Evolutionary conservation across 2,797 vertebrate genomes (phyloP).

Genomic region (Luscinia megarhynchos): DNA sequence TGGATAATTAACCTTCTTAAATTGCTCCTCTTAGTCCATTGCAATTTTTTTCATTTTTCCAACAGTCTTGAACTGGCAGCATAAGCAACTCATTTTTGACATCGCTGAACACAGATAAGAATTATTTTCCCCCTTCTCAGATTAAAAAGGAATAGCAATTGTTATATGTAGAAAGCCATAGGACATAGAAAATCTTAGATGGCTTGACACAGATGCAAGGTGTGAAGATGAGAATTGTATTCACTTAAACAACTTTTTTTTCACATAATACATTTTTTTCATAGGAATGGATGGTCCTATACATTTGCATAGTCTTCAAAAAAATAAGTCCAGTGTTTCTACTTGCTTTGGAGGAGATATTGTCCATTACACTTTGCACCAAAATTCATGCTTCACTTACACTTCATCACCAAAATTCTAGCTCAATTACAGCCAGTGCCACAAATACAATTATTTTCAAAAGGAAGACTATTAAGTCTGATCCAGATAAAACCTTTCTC

Average conservation of each 20-base stretch:
- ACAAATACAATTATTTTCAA: not conserved
- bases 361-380: not conserved
- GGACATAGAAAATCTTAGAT: not conserved
- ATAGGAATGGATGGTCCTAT: not conserved
- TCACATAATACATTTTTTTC: not conserved
- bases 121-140: not conserved
- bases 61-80: conserved; percentile 11
- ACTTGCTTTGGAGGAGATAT: not conserved
- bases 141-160: not conserved
- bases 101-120: conserved; percentile 20
- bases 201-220: not conserved
- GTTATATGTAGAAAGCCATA: not conserved
- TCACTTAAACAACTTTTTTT: not conserved
- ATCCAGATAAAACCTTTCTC: not conserved
- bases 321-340: not conserved
- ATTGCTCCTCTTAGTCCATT: conserved; percentile 59
- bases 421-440: not conserved
- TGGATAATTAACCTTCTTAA: conserved; percentile 58
- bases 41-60: conserved; percentile 67
- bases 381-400: not conserved
- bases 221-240: not conserved
- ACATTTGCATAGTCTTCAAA: not conserved
- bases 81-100: conserved; percentile 42
- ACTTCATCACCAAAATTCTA: no score
- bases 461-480: not conserved